phyloP scores from a whole-genome alignment of 1,140 invertebrate genomes.

The Ceratoteleas bidentatus region DNA sequence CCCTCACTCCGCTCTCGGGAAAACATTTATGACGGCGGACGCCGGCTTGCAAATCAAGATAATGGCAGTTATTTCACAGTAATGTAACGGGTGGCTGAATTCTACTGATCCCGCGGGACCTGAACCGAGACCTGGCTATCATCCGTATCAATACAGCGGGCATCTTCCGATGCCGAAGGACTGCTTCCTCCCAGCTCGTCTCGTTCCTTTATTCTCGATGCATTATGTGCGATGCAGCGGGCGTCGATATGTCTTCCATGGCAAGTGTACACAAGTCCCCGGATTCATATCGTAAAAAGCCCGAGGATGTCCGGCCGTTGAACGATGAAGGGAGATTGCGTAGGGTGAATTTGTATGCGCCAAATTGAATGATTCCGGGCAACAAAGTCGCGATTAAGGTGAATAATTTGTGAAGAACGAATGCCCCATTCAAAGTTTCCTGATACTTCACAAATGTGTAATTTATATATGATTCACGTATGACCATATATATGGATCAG shows the following conservation, averaged over 20 bases:
- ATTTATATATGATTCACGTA: too few relatives aligned
- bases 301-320: slow-evolving; percentile 20
- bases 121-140: slow-evolving; percentile 47
- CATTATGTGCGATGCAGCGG: slow-evolving; percentile 56
- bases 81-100: slow-evolving; percentile 75
- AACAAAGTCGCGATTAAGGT: slow-evolving; percentile 23
- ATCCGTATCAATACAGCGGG: slow-evolving; percentile 71
- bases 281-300: slow-evolving; percentile 53
- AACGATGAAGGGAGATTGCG: slow-evolving; percentile 41
- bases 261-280: slow-evolving; percentile 20
- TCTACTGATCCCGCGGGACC: slow-evolving; percentile 65
- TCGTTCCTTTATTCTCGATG: slow-evolving; percentile 34
- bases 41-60: slow-evolving; percentile 73
- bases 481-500: too few relatives aligned
- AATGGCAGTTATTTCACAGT: slow-evolving; percentile 75
- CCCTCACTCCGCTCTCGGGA: slow-evolving; percentile 5
- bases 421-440: too few relatives aligned
- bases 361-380: slow-evolving; percentile 39
- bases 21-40: slow-evolving; percentile 58
- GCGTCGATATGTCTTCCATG: slow-evolving; percentile 53
- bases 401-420: slow-evolving; percentile 22
- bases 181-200: slow-evolving; percentile 3
- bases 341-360: slow-evolving; percentile 1
- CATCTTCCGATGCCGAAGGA: slow-evolving; percentile 30
- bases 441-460: too few relatives aligned